These are phyloP conservation scores for Dendrolimus houi DNA, from an alignment of 2,888 invertebrate genomes.

Conservation along the genomic window DNA sequence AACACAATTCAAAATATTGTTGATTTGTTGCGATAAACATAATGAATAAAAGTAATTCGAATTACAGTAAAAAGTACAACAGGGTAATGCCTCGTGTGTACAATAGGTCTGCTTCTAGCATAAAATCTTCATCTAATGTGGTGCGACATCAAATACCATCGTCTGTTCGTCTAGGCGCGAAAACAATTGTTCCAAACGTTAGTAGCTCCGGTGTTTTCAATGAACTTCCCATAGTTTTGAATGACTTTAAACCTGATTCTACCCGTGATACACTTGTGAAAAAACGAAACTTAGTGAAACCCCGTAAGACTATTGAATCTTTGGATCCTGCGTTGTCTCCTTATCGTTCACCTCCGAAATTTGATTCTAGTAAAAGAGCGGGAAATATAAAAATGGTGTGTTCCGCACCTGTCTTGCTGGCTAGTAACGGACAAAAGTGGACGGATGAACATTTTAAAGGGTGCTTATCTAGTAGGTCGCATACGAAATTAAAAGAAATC, in stretches of 20 bases:
- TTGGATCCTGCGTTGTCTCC: conserved; percentile 44
- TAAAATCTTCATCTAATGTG: conserved; percentile 40
- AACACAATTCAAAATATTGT: too few relatives aligned
- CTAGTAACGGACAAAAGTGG: conserved; percentile 28
- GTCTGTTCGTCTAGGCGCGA: conserved; percentile 48
- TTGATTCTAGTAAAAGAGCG: conserved; percentile 17
- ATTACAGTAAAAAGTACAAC: conserved; percentile 33
- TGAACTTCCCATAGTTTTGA: conserved; percentile 54
- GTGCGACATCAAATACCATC: conserved; percentile 44
- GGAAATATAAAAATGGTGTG: conserved; percentile 21
- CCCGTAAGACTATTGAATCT: conserved; percentile 52
- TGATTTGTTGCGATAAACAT: too few relatives aligned
- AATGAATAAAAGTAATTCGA: conserved; percentile 9
- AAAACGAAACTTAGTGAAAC: conserved; percentile 43
- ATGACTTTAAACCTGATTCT: conserved; percentile 42
- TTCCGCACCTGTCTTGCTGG: conserved; percentile 40
- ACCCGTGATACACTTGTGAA: conserved; percentile 22
- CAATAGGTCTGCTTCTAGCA: conserved; percentile 29
- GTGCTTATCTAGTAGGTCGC: conserved; percentile 49
- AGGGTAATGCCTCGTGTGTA: conserved; percentile 58
- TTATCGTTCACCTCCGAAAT: conserved; percentile 20
- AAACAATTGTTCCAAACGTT: conserved; percentile 45
- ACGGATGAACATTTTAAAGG: conserved; percentile 36
- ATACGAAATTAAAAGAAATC: conserved; percentile 47
- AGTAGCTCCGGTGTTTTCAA: conserved; percentile 34